These are phyloP conservation scores for Pantelozetes paolii DNA, from an alignment of 2,888 invertebrate species.

Conservation along the genomic window DNA sequence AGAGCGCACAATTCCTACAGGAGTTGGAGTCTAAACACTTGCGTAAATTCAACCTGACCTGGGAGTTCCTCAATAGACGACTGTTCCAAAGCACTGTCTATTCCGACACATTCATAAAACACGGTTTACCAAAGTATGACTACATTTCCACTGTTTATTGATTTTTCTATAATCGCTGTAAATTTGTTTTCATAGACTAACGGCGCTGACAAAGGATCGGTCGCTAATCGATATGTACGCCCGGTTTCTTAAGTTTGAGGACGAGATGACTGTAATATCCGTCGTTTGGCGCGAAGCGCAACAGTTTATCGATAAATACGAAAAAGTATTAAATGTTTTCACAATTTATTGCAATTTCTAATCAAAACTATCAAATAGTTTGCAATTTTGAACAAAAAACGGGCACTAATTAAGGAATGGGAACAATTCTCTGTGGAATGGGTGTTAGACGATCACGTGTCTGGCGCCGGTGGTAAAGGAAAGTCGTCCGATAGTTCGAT, in stretches of 20 bases:
- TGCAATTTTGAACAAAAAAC: constrained; percentile 33
- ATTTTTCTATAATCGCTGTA: background rate
- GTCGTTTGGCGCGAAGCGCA: constrained; percentile 60
- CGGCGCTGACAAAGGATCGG: constrained; percentile 34
- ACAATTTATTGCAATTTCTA: background rate
- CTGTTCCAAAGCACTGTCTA: constrained; percentile 61
- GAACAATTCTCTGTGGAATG: constrained; percentile 35
- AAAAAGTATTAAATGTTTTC: constrained; percentile 49
- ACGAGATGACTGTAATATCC: constrained; percentile 60
- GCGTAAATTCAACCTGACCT: constrained; percentile 62
- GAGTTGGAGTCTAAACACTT: constrained; percentile 62
- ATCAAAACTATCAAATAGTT: constrained; percentile 15
- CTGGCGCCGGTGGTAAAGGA: background rate
- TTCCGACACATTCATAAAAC: constrained; percentile 59
- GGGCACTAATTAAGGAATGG: constrained; percentile 36
- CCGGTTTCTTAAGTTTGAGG: constrained; percentile 59
- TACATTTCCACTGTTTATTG: too few relatives aligned
- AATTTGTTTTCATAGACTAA: background rate
- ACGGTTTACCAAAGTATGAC: constrained; percentile 54
- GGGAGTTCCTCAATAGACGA: constrained; percentile 65
- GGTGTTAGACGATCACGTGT: constrained; percentile 36
- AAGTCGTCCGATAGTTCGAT: constrained; percentile 6
- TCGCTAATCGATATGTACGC: constrained; percentile 39
- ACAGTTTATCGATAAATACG: constrained; percentile 58
- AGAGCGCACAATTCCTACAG: constrained; percentile 59